Conservation (phyloP, 2,113 vertebrate species). For the Lanius ludovicianus region DNA sequence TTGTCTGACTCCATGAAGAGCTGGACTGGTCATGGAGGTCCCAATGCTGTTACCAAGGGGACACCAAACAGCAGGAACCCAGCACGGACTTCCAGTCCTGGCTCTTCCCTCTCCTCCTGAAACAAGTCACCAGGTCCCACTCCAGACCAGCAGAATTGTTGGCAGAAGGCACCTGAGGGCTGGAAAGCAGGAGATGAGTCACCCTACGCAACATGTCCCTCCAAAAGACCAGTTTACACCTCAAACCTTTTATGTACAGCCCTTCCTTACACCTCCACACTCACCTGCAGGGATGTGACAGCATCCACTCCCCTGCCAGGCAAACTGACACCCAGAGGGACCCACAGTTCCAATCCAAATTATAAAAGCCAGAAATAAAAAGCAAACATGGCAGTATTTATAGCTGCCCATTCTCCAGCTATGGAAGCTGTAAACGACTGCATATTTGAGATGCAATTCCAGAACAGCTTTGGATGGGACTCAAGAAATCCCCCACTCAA, state of each 20-base stretch:
- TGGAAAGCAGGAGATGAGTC: background rate
- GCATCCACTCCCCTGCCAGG: accelerated
- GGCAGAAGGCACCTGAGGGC: background rate
- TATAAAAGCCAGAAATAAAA: constrained; percentile 8
- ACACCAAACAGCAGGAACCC: background rate
- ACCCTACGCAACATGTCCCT: accelerated
- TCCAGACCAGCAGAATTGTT: background rate
- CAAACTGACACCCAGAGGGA: background rate
- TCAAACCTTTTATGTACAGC: background rate
- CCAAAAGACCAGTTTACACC: background rate
- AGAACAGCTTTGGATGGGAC: constrained; percentile 40
- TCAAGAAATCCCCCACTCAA: constrained; percentile 65
- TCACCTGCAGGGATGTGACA: background rate
- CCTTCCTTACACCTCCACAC: background rate
- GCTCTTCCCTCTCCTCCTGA: background rate
- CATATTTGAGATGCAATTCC: constrained; percentile 60
- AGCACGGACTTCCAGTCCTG: background rate
- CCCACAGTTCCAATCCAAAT: background rate
- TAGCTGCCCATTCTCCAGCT: constrained; percentile 13
- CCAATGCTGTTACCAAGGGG: background rate
- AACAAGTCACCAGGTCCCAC: background rate
- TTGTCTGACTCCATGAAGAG: background rate
- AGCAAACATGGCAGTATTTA: constrained; percentile 49
- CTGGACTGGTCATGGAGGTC: background rate
- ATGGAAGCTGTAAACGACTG: constrained; percentile 27